phyloP scores from a whole-genome alignment of 2,888 invertebrate species.

The Altica lythri region DNA sequence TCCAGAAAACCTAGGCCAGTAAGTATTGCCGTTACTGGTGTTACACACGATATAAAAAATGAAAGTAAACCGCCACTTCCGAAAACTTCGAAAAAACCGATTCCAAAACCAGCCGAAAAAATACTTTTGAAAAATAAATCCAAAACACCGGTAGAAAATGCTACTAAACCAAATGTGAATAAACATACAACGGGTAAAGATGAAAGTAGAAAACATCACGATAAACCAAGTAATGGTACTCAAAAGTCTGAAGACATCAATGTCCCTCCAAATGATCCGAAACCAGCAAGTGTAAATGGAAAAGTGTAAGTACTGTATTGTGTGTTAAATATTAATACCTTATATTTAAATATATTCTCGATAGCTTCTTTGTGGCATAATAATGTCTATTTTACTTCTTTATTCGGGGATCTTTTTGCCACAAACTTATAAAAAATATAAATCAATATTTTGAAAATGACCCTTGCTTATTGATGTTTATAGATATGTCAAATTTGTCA shows the following conservation, averaged over 20 bases:
- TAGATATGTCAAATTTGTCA: no score
- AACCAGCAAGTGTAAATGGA: slow-evolving; percentile 18
- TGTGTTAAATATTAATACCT: neutral
- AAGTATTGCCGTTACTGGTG: slow-evolving; percentile 84
- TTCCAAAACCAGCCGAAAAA: slow-evolving; percentile 44
- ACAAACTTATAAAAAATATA: no score
- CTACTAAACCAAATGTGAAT: slow-evolving; percentile 35
- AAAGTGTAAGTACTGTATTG: slow-evolving; percentile 33
- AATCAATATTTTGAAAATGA: no score
- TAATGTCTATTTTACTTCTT: no score
- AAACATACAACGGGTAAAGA: slow-evolving; percentile 16
- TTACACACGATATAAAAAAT: slow-evolving; percentile 60
- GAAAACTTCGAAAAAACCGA: slow-evolving; percentile 55
- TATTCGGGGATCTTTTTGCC: no score
- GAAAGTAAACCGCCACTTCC: slow-evolving; percentile 61
- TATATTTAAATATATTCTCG: no score
- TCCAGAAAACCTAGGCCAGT: slow-evolving; percentile 77
- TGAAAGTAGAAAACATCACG: slow-evolving; percentile 38
- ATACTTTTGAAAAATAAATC: slow-evolving; percentile 25
- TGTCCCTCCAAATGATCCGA: slow-evolving; percentile 21
- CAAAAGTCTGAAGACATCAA: slow-evolving; percentile 27
- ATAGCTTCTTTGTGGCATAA: no score
- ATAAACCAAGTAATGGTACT: slow-evolving; percentile 28
- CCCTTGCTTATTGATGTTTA: no score
- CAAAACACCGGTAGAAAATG: slow-evolving; percentile 42